These are phyloP conservation scores for Helostoma temminkii DNA, from an alignment of 2,797 vertebrate genomes.

Conservation along the genomic window DNA sequence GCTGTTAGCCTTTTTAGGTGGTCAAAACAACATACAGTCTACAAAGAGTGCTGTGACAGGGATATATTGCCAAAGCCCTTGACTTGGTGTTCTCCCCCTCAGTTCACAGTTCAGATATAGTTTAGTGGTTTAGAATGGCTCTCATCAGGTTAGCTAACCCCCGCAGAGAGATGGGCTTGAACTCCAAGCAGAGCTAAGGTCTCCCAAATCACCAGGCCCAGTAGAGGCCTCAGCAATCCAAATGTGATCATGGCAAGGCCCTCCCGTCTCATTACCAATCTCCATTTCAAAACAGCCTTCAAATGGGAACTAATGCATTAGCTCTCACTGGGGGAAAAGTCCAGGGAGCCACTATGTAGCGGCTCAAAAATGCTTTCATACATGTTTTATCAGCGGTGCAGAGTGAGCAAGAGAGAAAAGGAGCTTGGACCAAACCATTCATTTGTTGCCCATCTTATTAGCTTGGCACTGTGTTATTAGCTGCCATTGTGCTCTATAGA, in stretches of 20 bases:
- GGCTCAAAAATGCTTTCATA: conserved; percentile 81
- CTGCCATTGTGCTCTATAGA: conserved; percentile 79
- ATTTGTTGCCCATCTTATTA: conserved; percentile 83
- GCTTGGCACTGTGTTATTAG: conserved; percentile 83
- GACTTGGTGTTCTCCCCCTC: conserved; percentile 61
- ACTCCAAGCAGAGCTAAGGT: conserved; percentile 62
- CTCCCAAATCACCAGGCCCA: conserved; percentile 76
- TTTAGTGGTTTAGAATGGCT: conserved; percentile 71
- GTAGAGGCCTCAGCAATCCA: conserved; percentile 77
- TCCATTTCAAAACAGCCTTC: conserved; percentile 83
- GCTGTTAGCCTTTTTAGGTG: conserved; percentile 81
- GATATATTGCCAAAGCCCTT: conserved; percentile 66
- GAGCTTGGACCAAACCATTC: conserved; percentile 76
- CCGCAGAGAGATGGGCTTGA: conserved; percentile 74
- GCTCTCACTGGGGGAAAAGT: conserved; percentile 71
- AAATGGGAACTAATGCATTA: conserved; percentile 85
- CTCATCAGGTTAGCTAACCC: conserved; percentile 68
- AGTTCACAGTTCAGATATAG: conserved; percentile 76
- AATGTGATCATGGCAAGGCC: conserved; percentile 78
- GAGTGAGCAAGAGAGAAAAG: conserved; percentile 73
- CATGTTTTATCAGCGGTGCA: conserved; percentile 80
- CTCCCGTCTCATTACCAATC: conserved; percentile 82
- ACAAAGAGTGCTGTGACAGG: conserved; percentile 59
- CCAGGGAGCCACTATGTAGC: conserved; percentile 72
- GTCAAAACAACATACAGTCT: conserved; percentile 69